Evolutionary conservation across 35 echinoderm and acorn worm genomes (phyloP).

Genomic region (Heliocidaris tuberculata): DNA sequence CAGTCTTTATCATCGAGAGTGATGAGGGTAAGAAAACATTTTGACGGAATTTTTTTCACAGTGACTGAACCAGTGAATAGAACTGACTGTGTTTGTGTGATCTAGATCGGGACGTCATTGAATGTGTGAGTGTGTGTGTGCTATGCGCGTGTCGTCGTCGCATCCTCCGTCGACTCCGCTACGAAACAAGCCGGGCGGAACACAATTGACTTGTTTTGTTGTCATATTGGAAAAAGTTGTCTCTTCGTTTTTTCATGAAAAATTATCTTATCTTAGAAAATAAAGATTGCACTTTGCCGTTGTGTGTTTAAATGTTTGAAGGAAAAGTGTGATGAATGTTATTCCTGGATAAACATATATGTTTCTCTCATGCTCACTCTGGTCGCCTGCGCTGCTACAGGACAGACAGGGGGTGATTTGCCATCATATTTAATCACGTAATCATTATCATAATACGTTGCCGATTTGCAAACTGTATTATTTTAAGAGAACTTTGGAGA

Average conservation of each 20-base stretch:
- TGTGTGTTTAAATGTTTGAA: background rate
- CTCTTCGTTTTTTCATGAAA: background rate
- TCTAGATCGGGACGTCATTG: constrained; percentile 34
- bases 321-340: background rate
- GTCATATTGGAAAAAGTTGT: background rate
- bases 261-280: background rate
- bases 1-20: constrained; percentile 36
- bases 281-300: background rate
- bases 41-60: constrained; percentile 31
- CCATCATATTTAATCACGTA: constrained; percentile 38
- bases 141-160: background rate
- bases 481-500: background rate
- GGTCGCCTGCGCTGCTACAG: background rate
- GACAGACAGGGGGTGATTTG: constrained; percentile 19
- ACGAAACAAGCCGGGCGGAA: background rate
- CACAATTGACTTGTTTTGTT: background rate
- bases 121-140: constrained; percentile 7
- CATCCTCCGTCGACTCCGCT: background rate
- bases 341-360: background rate
- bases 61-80: constrained; percentile 38
- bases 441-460: constrained; percentile 56
- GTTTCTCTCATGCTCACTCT: background rate
- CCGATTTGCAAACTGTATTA: background rate
- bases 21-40: constrained; percentile 37
- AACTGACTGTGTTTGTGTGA: constrained; percentile 39